These are phyloP conservation scores for Drosophila funebris DNA, from an alignment of 1,140 invertebrate species.

Conservation along the genomic window DNA sequence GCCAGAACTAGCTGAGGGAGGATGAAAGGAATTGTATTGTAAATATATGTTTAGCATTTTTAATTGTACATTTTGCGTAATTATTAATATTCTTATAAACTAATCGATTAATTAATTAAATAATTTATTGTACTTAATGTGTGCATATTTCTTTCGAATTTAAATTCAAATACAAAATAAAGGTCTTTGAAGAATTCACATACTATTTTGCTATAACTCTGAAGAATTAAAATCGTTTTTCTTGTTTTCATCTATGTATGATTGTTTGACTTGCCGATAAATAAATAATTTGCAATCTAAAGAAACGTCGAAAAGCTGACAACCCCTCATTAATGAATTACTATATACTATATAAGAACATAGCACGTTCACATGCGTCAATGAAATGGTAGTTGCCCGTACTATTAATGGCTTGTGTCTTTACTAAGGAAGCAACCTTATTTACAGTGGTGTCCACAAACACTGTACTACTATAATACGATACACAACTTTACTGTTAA, in stretches of 20 bases:
- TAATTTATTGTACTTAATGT: conserved; percentile 63
- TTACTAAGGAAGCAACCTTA: not conserved
- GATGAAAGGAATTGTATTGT: conserved; percentile 36
- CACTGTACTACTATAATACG: not conserved
- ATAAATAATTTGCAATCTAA: too few species aligned
- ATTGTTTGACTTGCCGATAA: too few species aligned
- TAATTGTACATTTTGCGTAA: conserved; percentile 60
- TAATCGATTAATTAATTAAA: conserved; percentile 52
- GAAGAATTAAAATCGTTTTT: too few species aligned
- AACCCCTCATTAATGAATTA: too few species aligned
- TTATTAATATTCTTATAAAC: conserved; percentile 25
- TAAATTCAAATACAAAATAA: conserved; percentile 74
- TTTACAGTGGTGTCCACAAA: not conserved
- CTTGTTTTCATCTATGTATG: too few species aligned
- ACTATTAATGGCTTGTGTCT: not conserved
- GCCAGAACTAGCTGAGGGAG: conserved; percentile 8
- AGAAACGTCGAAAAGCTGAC: too few species aligned
- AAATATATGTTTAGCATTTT: conserved; percentile 59
- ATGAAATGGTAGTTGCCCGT: too few species aligned
- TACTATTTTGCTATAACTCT: too few species aligned
- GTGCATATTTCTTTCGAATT: conserved; percentile 77
- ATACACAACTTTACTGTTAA: conserved; percentile 7
- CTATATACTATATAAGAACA: too few species aligned
- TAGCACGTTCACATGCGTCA: too few species aligned
- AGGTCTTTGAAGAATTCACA: conserved; percentile 62